Conservation (phyloP, 1,140 invertebrate genomes). For the Aleiodes sp. region DNA sequence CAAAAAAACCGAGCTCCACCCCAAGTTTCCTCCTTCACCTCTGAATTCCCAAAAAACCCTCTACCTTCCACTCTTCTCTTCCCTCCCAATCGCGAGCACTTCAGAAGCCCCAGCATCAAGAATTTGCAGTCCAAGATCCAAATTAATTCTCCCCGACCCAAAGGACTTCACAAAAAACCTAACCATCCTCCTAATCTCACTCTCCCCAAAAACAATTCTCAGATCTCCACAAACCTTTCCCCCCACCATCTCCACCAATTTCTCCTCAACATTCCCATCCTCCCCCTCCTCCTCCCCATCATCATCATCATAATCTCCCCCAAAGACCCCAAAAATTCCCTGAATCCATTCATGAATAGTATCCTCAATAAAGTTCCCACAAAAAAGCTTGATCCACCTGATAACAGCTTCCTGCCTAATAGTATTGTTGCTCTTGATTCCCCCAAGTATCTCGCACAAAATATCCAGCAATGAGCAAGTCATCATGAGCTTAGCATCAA, state of each 20-base stretch:
- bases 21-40: too few species aligned
- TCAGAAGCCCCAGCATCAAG: slow-evolving; percentile 50
- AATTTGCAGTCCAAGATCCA: slow-evolving; percentile 50
- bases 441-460: slow-evolving; percentile 55
- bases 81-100: slow-evolving; percentile 46
- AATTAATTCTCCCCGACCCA: slow-evolving; percentile 46
- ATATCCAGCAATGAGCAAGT: slow-evolving; percentile 55
- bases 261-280: slow-evolving; percentile 29
- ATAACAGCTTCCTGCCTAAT: slow-evolving; percentile 58
- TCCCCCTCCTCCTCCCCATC: slow-evolving; percentile 27
- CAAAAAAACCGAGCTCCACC: too few species aligned
- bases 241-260: slow-evolving; percentile 36
- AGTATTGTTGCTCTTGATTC: slow-evolving; percentile 53
- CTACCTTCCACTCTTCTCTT: slow-evolving; percentile 9
- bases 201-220: slow-evolving; percentile 47
- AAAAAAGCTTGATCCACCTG: slow-evolving; percentile 55
- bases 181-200: slow-evolving; percentile 42
- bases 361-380: slow-evolving; percentile 56
- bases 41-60: too few species aligned
- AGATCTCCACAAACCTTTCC: slow-evolving; percentile 39
- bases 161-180: slow-evolving; percentile 46
- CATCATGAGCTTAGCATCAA: slow-evolving; percentile 55
- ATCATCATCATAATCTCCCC: slow-evolving; percentile 29
- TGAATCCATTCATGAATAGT: slow-evolving; percentile 49
- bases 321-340: slow-evolving; percentile 29